Conservation (phyloP, 2,113 vertebrate genomes). For the Amblyornis subalaris region DNA sequence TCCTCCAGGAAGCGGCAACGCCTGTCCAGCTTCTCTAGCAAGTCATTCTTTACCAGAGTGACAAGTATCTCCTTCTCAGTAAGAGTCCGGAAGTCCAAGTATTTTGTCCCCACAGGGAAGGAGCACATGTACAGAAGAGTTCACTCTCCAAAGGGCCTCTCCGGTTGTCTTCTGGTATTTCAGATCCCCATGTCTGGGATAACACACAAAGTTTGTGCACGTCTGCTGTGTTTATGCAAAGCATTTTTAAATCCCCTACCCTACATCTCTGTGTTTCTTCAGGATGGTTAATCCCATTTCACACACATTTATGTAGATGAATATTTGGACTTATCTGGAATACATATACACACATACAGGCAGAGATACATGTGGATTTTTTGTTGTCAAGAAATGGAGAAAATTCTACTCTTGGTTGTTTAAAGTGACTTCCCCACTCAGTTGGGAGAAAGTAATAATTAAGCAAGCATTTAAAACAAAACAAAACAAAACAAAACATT, state of each 20-base stretch:
- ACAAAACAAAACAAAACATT: background rate
- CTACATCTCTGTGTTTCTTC: background rate
- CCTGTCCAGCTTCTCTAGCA: background rate
- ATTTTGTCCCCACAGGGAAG: background rate
- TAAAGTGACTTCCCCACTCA: background rate
- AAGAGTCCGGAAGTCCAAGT: background rate
- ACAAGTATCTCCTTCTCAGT: background rate
- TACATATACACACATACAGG: fast-evolving
- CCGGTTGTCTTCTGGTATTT: background rate
- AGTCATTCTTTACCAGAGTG: background rate
- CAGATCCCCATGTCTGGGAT: background rate
- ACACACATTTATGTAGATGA: background rate
- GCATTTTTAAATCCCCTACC: background rate
- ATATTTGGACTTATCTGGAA: background rate
- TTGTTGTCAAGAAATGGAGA: background rate
- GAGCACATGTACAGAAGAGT: background rate
- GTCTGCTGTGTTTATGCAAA: background rate
- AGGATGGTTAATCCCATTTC: background rate
- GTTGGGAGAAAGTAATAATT: background rate
- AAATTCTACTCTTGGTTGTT: background rate
- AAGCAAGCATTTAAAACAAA: background rate
- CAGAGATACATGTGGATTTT: fast-evolving
- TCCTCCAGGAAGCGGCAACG: background rate
- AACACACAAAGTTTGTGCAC: background rate
- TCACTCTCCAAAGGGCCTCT: background rate